Percentiles rank a stretch among this genome's conserved stretches.
Conservation (phyloP, 2,797 vertebrate genomes). For the Brachymystax lenok region DNA sequence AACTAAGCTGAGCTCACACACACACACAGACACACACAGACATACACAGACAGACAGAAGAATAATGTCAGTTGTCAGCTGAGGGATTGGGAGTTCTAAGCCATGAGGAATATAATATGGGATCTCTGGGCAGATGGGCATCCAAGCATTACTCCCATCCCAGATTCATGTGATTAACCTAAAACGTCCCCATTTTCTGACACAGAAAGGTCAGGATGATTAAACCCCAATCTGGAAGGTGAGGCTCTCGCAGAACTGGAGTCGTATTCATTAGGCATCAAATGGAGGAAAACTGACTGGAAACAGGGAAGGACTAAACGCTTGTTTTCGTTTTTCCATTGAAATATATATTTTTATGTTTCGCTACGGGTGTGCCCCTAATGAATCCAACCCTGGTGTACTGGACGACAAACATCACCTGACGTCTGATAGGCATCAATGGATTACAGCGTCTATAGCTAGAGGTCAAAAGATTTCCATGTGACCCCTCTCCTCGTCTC, state of each 20-base stretch:
- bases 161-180: neutral
- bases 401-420: no score
- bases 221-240: conserved; percentile 26
- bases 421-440: neutral
- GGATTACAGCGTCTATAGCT: conserved; percentile 11
- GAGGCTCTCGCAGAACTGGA: neutral
- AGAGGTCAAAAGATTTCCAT: no score
- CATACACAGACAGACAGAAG: conserved; percentile 16
- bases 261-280: neutral
- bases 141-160: conserved; percentile 3
- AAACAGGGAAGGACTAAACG: neutral
- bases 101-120: conserved; percentile 46
- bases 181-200: neutral
- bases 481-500: neutral
- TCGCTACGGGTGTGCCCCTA: neutral
- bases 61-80: conserved; percentile 56
- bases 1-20: neutral
- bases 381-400: neutral
- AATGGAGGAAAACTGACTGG: neutral
- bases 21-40: neutral
- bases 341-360: no score
- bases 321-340: neutral
- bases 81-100: conserved; percentile 56
- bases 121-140: conserved; percentile 65
- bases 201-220: conserved; percentile 13